Conservation (phyloP, 92 coral and sea anemone species). For the Palythoa grandiflora region DNA sequence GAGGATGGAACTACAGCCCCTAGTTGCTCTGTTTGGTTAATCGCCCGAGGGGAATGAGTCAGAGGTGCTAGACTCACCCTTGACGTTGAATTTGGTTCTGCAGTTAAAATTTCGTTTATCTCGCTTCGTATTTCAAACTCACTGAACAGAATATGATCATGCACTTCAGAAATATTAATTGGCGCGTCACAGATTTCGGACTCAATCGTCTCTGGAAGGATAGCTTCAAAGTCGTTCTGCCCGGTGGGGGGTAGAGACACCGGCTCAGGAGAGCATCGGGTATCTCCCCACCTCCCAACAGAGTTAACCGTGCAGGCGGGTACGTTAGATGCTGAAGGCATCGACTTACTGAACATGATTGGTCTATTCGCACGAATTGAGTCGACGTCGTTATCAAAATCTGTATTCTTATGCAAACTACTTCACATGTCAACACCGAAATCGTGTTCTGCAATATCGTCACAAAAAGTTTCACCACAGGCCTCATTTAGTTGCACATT, state of each 20-base stretch:
- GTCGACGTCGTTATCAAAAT: not conserved
- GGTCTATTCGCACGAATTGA: not conserved
- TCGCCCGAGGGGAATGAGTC: not conserved
- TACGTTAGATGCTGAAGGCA: not conserved
- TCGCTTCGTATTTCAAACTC: conserved; percentile 5
- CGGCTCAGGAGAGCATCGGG: not conserved
- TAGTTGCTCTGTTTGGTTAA: not conserved
- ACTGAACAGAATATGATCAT: conserved; percentile 11
- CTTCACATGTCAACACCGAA: not conserved
- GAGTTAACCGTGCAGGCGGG: not conserved
- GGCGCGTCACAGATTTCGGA: not conserved
- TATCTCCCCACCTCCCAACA: not conserved
- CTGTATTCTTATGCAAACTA: not conserved
- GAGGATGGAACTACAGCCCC: not conserved
- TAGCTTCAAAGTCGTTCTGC: not conserved
- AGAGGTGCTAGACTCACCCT: not conserved
- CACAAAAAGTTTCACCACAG: not conserved
- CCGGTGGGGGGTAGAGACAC: not conserved
- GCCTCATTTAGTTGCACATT: not conserved
- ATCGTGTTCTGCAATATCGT: not conserved
- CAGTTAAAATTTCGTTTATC: not conserved
- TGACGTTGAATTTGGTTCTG: not conserved
- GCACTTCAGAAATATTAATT: conserved; percentile 2
- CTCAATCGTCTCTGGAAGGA: conserved; percentile 4
- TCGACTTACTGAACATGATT: not conserved